phyloP scores from a whole-genome alignment of 2,888 invertebrate genomes.

The Deilephila elpenor region DNA sequence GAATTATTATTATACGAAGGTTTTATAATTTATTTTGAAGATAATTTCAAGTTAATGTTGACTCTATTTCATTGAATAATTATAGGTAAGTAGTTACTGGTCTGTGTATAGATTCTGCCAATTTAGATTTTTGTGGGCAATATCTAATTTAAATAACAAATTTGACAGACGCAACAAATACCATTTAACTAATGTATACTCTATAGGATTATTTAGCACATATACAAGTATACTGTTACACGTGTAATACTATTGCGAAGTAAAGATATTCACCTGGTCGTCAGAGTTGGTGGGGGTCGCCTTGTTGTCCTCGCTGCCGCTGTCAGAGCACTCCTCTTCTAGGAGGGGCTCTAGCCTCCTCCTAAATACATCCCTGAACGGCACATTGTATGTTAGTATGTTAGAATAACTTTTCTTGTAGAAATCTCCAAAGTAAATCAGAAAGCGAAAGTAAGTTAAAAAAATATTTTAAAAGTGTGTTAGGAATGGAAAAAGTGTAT shows the following conservation, averaged over 20 bases:
- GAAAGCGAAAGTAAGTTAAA: no score
- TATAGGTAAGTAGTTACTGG: no score
- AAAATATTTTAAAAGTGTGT: no score
- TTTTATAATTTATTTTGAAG: no score
- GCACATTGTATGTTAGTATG: slow-evolving; percentile 2
- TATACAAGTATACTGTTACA: slow-evolving; percentile 32
- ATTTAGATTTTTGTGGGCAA: no score
- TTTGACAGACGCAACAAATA: slow-evolving; percentile 14
- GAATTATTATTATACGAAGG: no score
- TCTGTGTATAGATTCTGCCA: no score
- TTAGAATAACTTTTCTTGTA: not conserved
- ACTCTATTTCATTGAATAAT: no score
- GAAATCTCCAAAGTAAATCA: not conserved
- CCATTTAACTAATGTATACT: slow-evolving; percentile 2
- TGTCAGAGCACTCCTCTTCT: slow-evolving; percentile 92
- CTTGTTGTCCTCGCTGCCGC: slow-evolving; percentile 79
- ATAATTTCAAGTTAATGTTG: no score
- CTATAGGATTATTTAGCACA: slow-evolving; percentile 42
- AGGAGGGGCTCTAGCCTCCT: slow-evolving; percentile 92
- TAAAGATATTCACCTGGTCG: slow-evolving; percentile 80
- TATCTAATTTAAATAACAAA: not conserved
- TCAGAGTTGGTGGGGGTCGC: slow-evolving; percentile 79
- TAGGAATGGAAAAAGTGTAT: no score
- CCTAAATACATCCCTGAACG: slow-evolving; percentile 82
- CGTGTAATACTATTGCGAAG: slow-evolving; percentile 10